phyloP scores from a whole-genome alignment of 2,113 vertebrate genomes.

The Cyphomyrus plagiostoma region DNA sequence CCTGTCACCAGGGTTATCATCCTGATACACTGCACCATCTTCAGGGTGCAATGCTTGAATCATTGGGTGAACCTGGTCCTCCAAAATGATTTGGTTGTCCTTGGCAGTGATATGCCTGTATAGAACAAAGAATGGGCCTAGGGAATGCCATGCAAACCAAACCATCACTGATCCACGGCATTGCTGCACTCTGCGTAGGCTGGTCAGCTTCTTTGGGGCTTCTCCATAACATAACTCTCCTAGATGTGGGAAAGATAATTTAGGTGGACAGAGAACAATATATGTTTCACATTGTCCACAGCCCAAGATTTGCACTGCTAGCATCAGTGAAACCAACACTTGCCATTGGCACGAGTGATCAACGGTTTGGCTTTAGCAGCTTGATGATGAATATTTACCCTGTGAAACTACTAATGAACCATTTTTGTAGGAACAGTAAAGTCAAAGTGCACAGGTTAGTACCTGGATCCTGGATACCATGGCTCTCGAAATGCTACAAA shows the following conservation, averaged over 20 bases:
- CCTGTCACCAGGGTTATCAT: not conserved
- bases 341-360: not conserved
- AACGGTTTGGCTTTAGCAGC: not conserved
- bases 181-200: not conserved
- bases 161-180: not conserved
- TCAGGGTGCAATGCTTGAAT: not conserved
- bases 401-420: no score
- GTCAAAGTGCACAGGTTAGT: no score
- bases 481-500: no score
- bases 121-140: no score
- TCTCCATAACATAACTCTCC: no score
- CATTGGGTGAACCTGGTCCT: not conserved
- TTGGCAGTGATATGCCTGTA: no score
- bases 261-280: no score
- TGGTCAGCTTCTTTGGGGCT: no score
- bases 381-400: not conserved
- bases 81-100: not conserved
- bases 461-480: no score
- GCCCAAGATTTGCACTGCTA: not conserved
- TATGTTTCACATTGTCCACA: not conserved
- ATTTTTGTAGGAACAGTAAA: no score
- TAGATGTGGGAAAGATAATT: no score
- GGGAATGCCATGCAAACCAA: not conserved
- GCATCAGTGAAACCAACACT: not conserved
- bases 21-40: not conserved